phyloP scores from a whole-genome alignment of 37 sponge, comb jelly and placozoan species.

The Geodia barretti region DNA sequence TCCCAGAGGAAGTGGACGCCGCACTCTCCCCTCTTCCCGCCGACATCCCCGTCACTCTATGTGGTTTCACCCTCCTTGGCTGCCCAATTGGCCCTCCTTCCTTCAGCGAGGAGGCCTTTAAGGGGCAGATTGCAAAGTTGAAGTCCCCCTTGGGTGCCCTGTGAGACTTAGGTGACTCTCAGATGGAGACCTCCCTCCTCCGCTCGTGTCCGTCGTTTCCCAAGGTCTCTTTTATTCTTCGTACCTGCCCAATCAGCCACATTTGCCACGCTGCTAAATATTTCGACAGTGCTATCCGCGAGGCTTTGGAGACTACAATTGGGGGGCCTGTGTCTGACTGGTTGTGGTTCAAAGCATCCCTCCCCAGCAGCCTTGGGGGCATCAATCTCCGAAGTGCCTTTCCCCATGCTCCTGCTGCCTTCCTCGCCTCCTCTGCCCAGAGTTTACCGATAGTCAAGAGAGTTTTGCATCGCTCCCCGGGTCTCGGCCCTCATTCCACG shows the following conservation, averaged over 20 bases:
- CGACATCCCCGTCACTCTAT: not conserved
- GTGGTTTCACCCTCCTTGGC: too few relatives aligned
- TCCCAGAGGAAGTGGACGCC: not conserved
- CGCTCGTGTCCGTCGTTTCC: too few relatives aligned
- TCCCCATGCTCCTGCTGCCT: constrained; percentile 12
- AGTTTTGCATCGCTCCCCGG: not conserved
- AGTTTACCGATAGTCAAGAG: not conserved
- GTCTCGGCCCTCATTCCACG: too few relatives aligned
- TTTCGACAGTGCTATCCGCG: not conserved
- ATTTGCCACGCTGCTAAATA: not conserved
- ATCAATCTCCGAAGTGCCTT: constrained; percentile 7
- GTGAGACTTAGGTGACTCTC: too few relatives aligned
- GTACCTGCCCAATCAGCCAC: too few relatives aligned
- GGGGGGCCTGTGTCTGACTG: constrained; percentile 14
- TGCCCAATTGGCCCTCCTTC: too few relatives aligned
- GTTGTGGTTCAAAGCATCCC: constrained; percentile 17
- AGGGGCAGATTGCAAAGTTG: too few relatives aligned
- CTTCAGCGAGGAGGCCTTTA: too few relatives aligned
- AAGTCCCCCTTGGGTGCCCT: too few relatives aligned
- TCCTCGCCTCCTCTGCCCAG: not conserved
- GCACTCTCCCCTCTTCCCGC: not conserved
- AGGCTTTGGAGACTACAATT: not conserved
- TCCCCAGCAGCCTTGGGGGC: too few relatives aligned
- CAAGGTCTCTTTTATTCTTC: too few relatives aligned
- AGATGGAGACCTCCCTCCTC: too few relatives aligned